Evolutionary conservation across 2,888 invertebrate species (phyloP).

Genomic region (Peribatodes rhomboidaria): DNA sequence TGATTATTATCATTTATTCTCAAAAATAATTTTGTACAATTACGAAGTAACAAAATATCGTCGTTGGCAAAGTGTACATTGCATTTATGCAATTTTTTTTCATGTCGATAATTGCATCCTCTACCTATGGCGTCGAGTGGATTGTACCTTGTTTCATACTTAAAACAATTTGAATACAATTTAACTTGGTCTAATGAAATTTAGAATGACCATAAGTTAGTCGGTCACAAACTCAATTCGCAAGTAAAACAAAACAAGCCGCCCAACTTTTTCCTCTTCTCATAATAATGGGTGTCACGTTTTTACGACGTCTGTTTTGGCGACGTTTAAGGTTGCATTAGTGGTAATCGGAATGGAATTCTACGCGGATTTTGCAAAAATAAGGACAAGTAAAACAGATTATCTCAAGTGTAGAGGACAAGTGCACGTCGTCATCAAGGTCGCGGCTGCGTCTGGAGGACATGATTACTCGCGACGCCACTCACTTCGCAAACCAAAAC

Average conservation of each 20-base stretch:
- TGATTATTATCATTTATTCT: too few species aligned
- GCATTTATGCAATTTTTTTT: too few species aligned
- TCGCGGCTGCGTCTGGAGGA: constrained; percentile 61
- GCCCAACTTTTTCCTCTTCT: constrained; percentile 25
- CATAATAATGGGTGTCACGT: constrained; percentile 32
- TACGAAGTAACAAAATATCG: too few species aligned
- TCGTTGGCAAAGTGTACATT: too few species aligned
- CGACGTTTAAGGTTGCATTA: constrained; percentile 31
- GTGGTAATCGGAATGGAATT: constrained; percentile 26
- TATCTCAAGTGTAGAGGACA: constrained; percentile 44
- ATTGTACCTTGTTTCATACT: too few species aligned
- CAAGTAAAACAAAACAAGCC: constrained; percentile 7
- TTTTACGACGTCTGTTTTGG: constrained; percentile 33
- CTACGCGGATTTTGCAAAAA: constrained; percentile 28
- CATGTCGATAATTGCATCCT: too few species aligned
- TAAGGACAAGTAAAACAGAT: constrained; percentile 34
- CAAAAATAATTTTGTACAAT: too few species aligned
- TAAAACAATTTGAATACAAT: too few species aligned
- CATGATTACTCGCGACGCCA: constrained; percentile 52
- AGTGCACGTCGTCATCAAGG: constrained; percentile 57
- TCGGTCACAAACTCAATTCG: not conserved
- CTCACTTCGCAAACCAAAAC: constrained; percentile 53
- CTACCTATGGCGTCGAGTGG: too few species aligned
- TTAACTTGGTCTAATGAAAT: too few species aligned
- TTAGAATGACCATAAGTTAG: not conserved